A percentile compares a stretch with the other conserved stretches of the same genome.
These are phyloP conservation scores for Garra rufa DNA, from an alignment of 2,113 vertebrate species.

Conservation along the genomic window DNA sequence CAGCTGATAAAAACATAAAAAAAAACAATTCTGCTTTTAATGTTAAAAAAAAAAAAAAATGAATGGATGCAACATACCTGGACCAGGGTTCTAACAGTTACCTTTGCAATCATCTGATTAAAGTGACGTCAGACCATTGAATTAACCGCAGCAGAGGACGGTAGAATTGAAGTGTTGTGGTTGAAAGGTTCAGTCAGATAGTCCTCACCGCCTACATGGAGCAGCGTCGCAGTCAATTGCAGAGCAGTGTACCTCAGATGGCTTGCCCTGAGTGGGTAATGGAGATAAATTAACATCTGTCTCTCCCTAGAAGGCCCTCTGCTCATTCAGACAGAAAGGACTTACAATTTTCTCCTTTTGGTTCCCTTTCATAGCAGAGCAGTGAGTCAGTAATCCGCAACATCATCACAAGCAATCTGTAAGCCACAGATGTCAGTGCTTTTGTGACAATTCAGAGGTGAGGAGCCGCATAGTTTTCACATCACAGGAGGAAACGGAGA, in stretches of 20 bases:
- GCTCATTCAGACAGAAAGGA: conserved; percentile 62
- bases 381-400: conserved; percentile 63
- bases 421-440: conserved; percentile 65
- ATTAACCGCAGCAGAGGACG: neutral
- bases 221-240: conserved; percentile 45
- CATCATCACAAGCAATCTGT: conserved; percentile 62
- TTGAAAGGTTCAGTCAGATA: neutral
- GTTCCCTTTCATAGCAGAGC: conserved; percentile 65
- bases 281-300: conserved; percentile 74
- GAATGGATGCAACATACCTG: neutral
- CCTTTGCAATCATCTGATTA: neutral
- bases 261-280: conserved; percentile 66
- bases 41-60: too few relatives aligned
- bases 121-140: neutral
- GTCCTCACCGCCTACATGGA: conserved; percentile 42
- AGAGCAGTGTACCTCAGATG: conserved; percentile 61
- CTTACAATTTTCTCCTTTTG: conserved; percentile 61
- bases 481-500: neutral
- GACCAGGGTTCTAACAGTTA: neutral
- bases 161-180: neutral
- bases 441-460: conserved; percentile 54
- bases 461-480: neutral
- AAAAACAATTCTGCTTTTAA: neutral
- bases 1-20: too few relatives aligned
- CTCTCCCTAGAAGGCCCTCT: conserved; percentile 40